Base-by-base conservation (phyloP, 2,797 vertebrate genomes). In the Hydrocynus forskahlii region DNA sequence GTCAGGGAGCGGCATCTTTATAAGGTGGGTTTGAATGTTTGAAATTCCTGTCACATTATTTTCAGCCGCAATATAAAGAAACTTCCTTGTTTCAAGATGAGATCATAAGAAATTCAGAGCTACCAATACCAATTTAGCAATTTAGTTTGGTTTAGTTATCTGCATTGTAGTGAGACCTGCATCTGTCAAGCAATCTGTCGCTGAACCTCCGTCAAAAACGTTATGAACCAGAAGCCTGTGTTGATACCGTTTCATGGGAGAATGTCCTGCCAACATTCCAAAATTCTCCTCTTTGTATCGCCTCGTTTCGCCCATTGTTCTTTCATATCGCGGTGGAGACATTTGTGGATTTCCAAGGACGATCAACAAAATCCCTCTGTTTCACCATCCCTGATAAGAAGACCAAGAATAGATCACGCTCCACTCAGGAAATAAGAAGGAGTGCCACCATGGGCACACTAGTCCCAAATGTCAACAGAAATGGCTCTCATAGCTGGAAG, bases 371-470 rank as follows among this genome's bases (percentile, higher is more conserved):
- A 35, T 64, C 35, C 70, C 81, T 70, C 74, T 80, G 75, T 83
- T 86, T 84, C n/a, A 79, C 76, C 45, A 76, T 63, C 70, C 48
- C 35, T 78, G 80, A 84, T 84, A 83, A 81, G 19, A 81, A 81
- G 21, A 72, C 23, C 23, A 73, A 16, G 45, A 54, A 29, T 2
- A 62, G 21, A 69, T 57, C 25, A 48, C 69, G 66, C 43, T 84
- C 62, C 50, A 52, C n/a, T 63, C 14, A 38, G 54, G 12, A 12
- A 64, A 29, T 6, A 69, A 66, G 63, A 70, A 23, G 67, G 25
- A 40, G 54, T 57, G 54, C 5, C n/a, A 7, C 14, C 7, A 17
- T 23, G 10, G 67, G 8, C 43, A 69, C 12, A 29, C 71, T 21
- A 14, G 5, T 73, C 50, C 35, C 29, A 43, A 59, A 74, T n/a